phyloP scores from a whole-genome alignment of 2,113 vertebrate genomes.

The Phrynocephalus versicolor region DNA sequence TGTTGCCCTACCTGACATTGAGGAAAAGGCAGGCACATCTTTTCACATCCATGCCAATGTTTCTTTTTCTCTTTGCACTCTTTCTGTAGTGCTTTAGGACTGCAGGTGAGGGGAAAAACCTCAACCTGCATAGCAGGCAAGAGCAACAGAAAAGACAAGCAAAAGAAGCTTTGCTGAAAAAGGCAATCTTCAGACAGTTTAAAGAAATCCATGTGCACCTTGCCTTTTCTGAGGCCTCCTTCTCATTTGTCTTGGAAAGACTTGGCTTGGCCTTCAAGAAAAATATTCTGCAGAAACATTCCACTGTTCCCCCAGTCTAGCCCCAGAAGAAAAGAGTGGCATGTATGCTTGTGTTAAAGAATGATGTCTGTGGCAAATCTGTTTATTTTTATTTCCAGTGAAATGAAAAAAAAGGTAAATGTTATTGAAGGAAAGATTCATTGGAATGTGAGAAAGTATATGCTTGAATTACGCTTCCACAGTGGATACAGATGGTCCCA shows the following conservation, averaged over 20 bases:
- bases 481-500: neutral
- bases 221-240: neutral
- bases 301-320: neutral
- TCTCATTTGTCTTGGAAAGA: neutral
- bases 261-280: neutral
- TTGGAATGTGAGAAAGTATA: neutral
- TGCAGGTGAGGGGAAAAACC: neutral
- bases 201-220: neutral
- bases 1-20: neutral
- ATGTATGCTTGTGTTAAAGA: neutral
- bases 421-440: neutral
- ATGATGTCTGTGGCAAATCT: neutral
- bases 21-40: neutral
- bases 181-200: neutral
- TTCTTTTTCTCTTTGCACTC: neutral
- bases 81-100: neutral
- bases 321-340: neutral
- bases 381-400: conserved; percentile 4
- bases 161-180: neutral
- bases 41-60: neutral
- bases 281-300: neutral
- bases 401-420: neutral
- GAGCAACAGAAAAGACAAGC: neutral
- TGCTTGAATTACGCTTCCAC: neutral
- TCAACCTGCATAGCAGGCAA: neutral